phyloP scores from a whole-genome alignment of 2,888 invertebrate species.

The Papilio protenor region DNA sequence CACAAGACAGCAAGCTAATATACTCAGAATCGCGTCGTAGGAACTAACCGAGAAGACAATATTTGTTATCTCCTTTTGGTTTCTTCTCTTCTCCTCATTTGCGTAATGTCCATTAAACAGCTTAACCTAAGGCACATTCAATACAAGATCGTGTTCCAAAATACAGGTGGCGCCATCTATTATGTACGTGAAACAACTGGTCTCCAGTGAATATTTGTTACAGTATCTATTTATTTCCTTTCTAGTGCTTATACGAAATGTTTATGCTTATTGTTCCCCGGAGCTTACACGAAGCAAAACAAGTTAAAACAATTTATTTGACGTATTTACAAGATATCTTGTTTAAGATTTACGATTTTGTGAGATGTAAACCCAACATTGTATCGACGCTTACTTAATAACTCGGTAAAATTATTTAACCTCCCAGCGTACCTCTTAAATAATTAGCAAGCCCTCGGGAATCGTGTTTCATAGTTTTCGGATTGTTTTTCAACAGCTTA shows the following conservation, averaged over 20 bases:
- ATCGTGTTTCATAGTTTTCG: conserved; percentile 13
- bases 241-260: not conserved
- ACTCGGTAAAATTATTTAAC: not conserved
- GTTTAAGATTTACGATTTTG: not conserved
- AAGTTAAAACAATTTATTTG: not conserved
- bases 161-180: no score
- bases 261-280: not conserved
- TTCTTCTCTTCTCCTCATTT: no score
- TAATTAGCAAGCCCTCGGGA: conserved; percentile 4
- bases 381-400: not conserved
- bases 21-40: no score
- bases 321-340: not conserved
- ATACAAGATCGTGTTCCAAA: no score
- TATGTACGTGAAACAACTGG: no score
- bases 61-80: no score
- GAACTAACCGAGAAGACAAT: no score
- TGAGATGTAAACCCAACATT: not conserved
- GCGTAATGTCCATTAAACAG: no score
- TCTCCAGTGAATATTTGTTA: no score
- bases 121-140: no score
- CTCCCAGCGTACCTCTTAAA: not conserved
- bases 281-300: not conserved
- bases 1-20: no score
- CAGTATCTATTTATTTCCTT: not conserved
- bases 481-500: conserved; percentile 19